Percentiles rank a stretch among this genome's conserved stretches.
Conservation (phyloP, 2,113 vertebrate species). For the Grus americana region DNA sequence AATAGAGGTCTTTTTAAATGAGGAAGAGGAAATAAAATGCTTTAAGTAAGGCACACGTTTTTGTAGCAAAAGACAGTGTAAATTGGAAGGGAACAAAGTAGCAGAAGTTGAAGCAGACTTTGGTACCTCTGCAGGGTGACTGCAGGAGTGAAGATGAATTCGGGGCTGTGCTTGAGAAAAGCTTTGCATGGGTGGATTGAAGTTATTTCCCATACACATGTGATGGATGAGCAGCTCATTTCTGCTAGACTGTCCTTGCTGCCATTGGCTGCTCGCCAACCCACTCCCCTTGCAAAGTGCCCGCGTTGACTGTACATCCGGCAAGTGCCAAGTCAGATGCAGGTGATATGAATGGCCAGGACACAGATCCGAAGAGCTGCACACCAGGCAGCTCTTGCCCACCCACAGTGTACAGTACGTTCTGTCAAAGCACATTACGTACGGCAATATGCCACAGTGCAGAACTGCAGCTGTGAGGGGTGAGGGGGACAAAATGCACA, state of each 20-base stretch:
- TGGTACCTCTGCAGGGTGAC: neutral
- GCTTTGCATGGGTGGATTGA: neutral
- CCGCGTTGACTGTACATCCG: neutral
- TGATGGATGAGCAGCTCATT: neutral
- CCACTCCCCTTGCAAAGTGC: neutral
- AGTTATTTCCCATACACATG: neutral
- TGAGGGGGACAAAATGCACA: neutral
- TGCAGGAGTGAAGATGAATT: neutral
- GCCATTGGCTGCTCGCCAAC: neutral
- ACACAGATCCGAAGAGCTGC: neutral
- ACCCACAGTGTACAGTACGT: neutral
- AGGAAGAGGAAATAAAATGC: neutral
- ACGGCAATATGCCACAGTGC: neutral
- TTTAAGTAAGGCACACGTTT: neutral
- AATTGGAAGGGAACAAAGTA: neutral
- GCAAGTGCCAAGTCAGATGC: neutral
- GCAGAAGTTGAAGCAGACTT: neutral
- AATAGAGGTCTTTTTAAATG: neutral
- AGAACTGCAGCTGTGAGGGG: neutral
- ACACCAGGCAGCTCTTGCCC: neutral
- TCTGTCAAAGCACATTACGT: neutral
- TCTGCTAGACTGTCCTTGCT: neutral
- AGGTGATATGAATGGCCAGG: neutral
- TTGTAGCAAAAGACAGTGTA: neutral
- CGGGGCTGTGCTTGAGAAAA: neutral